phyloP scores from a whole-genome alignment of 2,113 vertebrate genomes.

The Aegotheles bennettii region DNA sequence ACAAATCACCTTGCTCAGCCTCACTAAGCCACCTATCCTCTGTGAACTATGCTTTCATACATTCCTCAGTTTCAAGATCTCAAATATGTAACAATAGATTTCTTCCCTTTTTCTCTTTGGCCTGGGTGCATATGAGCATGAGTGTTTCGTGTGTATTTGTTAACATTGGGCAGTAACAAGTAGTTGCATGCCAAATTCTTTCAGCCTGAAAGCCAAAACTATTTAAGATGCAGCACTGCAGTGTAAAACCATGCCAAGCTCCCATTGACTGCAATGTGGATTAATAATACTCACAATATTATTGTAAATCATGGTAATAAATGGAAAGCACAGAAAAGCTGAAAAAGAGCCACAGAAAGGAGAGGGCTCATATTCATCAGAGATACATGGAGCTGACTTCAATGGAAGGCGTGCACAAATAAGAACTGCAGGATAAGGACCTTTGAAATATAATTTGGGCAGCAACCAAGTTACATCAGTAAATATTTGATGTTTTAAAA shows the following conservation, averaged over 20 bases:
- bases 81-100: fast-evolving
- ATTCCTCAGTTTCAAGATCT: background rate
- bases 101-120: background rate
- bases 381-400: background rate
- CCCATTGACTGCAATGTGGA: background rate
- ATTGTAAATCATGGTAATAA: background rate
- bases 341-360: background rate
- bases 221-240: background rate
- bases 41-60: background rate
- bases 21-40: fast-evolving
- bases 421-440: background rate
- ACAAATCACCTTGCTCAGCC: background rate
- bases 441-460: constrained; percentile 39
- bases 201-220: background rate
- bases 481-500: constrained; percentile 43
- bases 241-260: background rate
- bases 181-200: background rate
- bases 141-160: background rate
- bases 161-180: background rate
- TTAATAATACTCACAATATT: background rate
- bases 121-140: background rate
- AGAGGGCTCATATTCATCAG: background rate
- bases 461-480: background rate
- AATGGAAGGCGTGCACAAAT: background rate
- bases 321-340: background rate